phyloP scores from a whole-genome alignment of 2,113 vertebrate species.

The Bambusicola thoracicus region DNA sequence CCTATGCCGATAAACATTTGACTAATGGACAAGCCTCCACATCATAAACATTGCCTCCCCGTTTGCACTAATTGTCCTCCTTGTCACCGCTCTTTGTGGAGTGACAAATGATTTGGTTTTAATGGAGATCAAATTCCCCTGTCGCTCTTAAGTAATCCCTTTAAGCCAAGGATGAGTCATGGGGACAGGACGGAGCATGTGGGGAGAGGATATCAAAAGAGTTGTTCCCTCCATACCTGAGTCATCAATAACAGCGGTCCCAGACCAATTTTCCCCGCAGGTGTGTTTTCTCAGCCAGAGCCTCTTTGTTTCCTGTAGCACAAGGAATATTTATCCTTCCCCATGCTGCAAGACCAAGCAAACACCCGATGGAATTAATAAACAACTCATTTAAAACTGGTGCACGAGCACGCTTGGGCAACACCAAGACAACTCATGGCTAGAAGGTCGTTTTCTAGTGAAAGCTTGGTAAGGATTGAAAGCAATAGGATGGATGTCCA shows the following conservation, averaged over 20 bases:
- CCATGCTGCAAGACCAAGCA: not conserved
- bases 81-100: not conserved
- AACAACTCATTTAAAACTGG: slow-evolving; percentile 50
- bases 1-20: not conserved
- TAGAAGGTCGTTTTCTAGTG: not conserved
- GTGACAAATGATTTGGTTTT: not conserved
- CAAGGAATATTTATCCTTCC: slow-evolving; percentile 50
- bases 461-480: slow-evolving; percentile 28
- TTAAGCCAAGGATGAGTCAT: not conserved
- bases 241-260: rapidly evolving
- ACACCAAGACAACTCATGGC: slow-evolving; percentile 51
- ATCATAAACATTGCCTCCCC: not conserved
- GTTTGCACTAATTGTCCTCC: not conserved
- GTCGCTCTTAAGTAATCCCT: not conserved
- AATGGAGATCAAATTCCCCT: not conserved
- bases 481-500: not conserved
- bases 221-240: not conserved
- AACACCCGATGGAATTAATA: slow-evolving; percentile 51
- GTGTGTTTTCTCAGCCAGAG: not conserved
- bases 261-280: not conserved
- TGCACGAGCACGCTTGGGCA: slow-evolving; percentile 40
- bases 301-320: not conserved
- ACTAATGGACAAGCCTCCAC: not conserved
- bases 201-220: not conserved
- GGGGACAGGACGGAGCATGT: not conserved